Conservation (phyloP, 2,113 vertebrate genomes). For the Myxocyprinus asiaticus region DNA sequence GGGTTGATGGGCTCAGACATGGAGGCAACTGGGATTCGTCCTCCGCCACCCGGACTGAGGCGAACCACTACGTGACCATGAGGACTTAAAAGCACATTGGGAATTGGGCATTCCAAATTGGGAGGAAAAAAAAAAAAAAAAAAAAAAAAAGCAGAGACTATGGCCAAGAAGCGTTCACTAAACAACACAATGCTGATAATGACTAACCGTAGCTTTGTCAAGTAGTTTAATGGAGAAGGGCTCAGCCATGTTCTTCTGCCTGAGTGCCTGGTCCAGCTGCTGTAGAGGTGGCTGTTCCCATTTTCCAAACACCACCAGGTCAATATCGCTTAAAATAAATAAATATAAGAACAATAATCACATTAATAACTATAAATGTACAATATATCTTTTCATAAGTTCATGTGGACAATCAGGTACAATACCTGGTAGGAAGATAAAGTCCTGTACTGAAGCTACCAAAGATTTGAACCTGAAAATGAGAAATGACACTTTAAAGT, state of each 20-base stretch:
- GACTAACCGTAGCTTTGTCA: slow-evolving; percentile 94
- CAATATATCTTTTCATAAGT: background rate
- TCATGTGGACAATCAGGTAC: slow-evolving; percentile 27
- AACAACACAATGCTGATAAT: background rate
- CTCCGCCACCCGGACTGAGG: no score
- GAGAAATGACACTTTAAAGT: slow-evolving; percentile 24
- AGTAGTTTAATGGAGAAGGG: slow-evolving; percentile 95
- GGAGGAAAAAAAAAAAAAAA: no score
- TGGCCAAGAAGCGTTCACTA: background rate
- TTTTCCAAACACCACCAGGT: slow-evolving; percentile 95
- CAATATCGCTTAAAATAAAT: slow-evolving; percentile 91
- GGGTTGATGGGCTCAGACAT: no score
- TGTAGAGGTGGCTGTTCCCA: slow-evolving; percentile 94
- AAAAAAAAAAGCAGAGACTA: no score
- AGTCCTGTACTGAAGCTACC: slow-evolving; percentile 98
- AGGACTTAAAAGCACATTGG: no score
- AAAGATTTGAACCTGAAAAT: slow-evolving; percentile 91
- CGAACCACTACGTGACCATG: no score
- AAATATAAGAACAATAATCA: background rate
- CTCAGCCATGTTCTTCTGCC: slow-evolving; percentile 90
- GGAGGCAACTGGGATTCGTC: no score
- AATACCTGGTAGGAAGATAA: slow-evolving; percentile 96
- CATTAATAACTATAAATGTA: background rate
- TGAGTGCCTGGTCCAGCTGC: slow-evolving; percentile 89
- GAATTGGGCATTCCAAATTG: no score